These are phyloP conservation scores for Diplazon laetatorius DNA, from an alignment of 2,888 invertebrate species.

Conservation along the genomic window DNA sequence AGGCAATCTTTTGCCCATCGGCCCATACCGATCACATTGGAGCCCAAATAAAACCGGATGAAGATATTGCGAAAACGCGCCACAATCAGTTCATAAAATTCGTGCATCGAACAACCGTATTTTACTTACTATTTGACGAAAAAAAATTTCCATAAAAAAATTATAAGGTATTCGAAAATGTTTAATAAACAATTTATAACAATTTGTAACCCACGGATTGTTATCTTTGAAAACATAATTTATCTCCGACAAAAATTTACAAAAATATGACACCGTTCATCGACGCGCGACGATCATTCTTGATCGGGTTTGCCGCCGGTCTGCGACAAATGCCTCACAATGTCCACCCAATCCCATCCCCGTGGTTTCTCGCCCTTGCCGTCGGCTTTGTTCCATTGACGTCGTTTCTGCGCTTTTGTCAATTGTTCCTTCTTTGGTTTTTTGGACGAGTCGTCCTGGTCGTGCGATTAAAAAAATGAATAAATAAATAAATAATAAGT, in stretches of 20 bases:
- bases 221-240: conserved; percentile 68
- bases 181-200: too few species aligned
- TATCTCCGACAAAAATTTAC: conserved; percentile 74
- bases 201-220: too few species aligned
- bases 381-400: conserved; percentile 93
- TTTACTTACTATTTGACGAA: too few species aligned
- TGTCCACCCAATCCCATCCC: conserved; percentile 98
- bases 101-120: too few species aligned
- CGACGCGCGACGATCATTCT: conserved; percentile 69
- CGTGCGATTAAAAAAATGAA: conserved; percentile 13
- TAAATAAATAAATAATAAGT: conserved; percentile 34
- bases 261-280: conserved; percentile 74
- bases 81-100: too few species aligned
- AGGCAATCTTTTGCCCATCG: conserved; percentile 85
- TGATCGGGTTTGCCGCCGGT: conserved; percentile 85
- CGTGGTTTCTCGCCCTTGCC: conserved; percentile 92
- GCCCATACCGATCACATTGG: conserved; percentile 84
- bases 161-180: too few species aligned
- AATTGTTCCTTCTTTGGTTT: conserved; percentile 92
- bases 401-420: conserved; percentile 95
- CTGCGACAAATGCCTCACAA: conserved; percentile 97
- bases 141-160: background rate
- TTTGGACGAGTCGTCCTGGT: conserved; percentile 82
- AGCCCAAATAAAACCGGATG: too few species aligned
- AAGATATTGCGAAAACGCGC: too few species aligned